Conservation (phyloP, 2,113 vertebrate genomes). For the Corvus hawaiiensis region DNA sequence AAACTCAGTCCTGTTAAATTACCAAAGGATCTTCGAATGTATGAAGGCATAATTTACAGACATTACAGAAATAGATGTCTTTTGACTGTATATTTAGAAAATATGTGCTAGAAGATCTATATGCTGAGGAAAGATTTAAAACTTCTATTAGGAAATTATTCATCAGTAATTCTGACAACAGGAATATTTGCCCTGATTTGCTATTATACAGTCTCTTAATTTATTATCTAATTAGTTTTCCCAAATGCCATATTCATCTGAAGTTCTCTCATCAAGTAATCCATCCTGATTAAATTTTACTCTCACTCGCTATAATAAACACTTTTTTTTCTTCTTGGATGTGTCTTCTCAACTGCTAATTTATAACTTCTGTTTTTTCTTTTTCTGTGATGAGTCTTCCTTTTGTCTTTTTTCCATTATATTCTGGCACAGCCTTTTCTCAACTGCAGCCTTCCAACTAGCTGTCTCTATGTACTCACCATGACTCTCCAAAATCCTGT, state of each 20-base stretch:
- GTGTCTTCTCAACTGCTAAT: background rate
- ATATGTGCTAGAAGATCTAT: background rate
- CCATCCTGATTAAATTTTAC: background rate
- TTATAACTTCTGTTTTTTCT: background rate
- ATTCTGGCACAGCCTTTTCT: background rate
- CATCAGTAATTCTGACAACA: background rate
- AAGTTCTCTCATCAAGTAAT: slow-evolving; percentile 1
- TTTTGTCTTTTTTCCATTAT: background rate
- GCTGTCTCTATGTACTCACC: background rate
- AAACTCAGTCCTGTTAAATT: background rate
- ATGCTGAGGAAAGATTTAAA: background rate
- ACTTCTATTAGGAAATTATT: background rate
- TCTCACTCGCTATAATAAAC: background rate
- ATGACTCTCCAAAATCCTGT: background rate
- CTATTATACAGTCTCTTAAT: background rate
- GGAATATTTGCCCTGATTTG: background rate
- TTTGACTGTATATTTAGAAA: background rate
- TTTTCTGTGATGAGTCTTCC: background rate
- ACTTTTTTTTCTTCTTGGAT: background rate
- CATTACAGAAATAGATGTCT: background rate
- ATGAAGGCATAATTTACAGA: background rate
- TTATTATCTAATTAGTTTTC: slow-evolving; percentile 15
- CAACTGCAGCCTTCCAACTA: background rate
- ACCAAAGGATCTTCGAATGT: background rate
- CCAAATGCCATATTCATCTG: background rate